A percentile compares a stretch with the other conserved stretches of the same genome.
Evolutionary conservation across 2,888 invertebrate species (phyloP).

Genomic region (Sicus ferrugineus): DNA sequence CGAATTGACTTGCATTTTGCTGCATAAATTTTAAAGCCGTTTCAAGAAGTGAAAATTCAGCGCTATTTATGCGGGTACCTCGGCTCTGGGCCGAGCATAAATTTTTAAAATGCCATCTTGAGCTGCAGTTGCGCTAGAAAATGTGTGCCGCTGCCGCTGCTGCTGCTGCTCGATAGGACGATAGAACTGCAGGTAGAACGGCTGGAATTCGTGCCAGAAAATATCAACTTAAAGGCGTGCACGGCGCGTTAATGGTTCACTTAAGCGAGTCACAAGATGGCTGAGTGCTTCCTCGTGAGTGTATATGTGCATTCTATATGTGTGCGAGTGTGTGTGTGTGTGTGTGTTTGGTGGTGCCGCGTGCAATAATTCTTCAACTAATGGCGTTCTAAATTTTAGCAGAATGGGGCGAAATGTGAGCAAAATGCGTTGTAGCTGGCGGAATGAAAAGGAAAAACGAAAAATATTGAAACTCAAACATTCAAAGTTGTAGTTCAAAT

Average conservation of each 20-base stretch:
- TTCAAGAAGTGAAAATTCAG: too few species aligned
- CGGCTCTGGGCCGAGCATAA: not conserved
- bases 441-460: too few species aligned
- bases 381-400: constrained; percentile 31
- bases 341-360: constrained; percentile 21
- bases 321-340: not conserved
- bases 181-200: not conserved
- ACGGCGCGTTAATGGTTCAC: constrained; percentile 26
- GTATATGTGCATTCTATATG: not conserved
- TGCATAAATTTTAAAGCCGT: too few species aligned
- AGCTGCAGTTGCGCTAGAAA: not conserved
- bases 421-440: not conserved
- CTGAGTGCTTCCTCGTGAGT: constrained; percentile 15
- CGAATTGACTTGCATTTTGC: not conserved
- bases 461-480: too few species aligned
- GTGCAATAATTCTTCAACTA: constrained; percentile 33
- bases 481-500: not conserved
- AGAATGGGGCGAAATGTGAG: not conserved
- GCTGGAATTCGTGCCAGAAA: constrained; percentile 17
- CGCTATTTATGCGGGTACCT: too few species aligned
- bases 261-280: constrained; percentile 33
- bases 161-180: not conserved
- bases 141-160: too few species aligned
- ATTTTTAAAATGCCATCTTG: not conserved
- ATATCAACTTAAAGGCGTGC: constrained; percentile 30